Conservation (phyloP, 1,140 invertebrate species). For the Sitobion miscanthi region DNA sequence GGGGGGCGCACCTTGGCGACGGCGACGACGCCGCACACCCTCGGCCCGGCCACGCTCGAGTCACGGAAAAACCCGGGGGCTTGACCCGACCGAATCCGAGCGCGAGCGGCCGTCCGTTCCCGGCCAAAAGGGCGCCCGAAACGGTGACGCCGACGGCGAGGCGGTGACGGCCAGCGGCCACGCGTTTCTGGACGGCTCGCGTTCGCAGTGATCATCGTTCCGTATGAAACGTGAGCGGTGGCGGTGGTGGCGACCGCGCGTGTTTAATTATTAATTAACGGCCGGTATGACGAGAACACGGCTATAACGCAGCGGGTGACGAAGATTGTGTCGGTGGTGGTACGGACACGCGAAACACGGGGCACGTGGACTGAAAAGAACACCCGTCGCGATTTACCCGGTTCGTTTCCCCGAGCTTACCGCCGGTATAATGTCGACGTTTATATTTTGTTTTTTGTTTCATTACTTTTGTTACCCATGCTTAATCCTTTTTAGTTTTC, state of each 20-base stretch:
- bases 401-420: not conserved
- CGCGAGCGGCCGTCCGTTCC: not conserved
- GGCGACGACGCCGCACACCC: not conserved
- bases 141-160: not conserved
- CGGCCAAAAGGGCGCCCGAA: conserved; percentile 2
- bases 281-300: not conserved
- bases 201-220: not conserved
- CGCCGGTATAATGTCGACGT: not conserved
- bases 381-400: not conserved
- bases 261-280: not conserved
- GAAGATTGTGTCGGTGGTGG: not conserved
- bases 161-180: not conserved
- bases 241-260: not conserved
- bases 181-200: not conserved
- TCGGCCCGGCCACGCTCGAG: not conserved
- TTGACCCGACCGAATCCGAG: conserved; percentile 27
- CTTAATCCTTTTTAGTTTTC: not conserved
- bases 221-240: not conserved
- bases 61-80: not conserved
- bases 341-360: not conserved
- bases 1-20: conserved; percentile 18
- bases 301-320: not conserved
- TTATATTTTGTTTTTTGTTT: not conserved
- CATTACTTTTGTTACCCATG: not conserved
- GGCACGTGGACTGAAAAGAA: not conserved